phyloP scores from a whole-genome alignment of 2,888 invertebrate species.

The Xylota sylvarum region DNA sequence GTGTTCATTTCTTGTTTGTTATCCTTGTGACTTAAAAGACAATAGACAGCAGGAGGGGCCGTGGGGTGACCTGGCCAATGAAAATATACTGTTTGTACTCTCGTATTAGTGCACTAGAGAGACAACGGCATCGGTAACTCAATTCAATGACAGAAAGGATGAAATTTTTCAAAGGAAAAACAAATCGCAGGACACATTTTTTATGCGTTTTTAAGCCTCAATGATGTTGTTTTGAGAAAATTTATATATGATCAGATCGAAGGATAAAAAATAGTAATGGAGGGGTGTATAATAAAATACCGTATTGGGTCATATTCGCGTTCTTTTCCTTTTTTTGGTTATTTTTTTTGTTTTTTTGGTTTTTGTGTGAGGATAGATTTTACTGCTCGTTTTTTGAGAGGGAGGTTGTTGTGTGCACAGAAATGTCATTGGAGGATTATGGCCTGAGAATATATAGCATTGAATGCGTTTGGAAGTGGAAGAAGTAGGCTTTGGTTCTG shows the following conservation, averaged over 20 bases:
- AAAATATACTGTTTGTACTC: slow-evolving; percentile 17
- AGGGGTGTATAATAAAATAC: slow-evolving; percentile 17
- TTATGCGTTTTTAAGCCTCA: slow-evolving; percentile 71
- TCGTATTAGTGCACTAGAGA: slow-evolving; percentile 16
- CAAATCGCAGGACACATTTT: slow-evolving; percentile 71
- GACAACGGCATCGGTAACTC: slow-evolving; percentile 43
- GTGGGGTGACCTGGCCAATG: slow-evolving; percentile 36
- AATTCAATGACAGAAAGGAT: slow-evolving; percentile 58
- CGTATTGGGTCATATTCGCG: slow-evolving; percentile 5
- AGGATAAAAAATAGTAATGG: slow-evolving; percentile 48
- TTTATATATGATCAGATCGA: slow-evolving; percentile 49
- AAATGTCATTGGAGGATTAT: slow-evolving; percentile 51
- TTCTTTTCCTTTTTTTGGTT: too few species aligned
- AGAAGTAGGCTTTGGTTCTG: not conserved
- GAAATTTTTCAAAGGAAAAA: slow-evolving; percentile 35
- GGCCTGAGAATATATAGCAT: slow-evolving; percentile 2
- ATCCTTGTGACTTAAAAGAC: slow-evolving; percentile 20
- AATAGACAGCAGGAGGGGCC: slow-evolving; percentile 26
- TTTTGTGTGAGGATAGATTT: slow-evolving; percentile 22
- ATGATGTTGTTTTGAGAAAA: slow-evolving; percentile 59
- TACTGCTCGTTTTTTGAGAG: not conserved
- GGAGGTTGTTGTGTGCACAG: slow-evolving; percentile 6
- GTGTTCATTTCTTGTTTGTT: not conserved
- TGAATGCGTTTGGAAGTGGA: not conserved
- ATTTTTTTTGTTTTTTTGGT: slow-evolving; percentile 4